These are phyloP conservation scores for Cancer borealis DNA, from an alignment of 2,888 invertebrate genomes.

Conservation along the genomic window DNA sequence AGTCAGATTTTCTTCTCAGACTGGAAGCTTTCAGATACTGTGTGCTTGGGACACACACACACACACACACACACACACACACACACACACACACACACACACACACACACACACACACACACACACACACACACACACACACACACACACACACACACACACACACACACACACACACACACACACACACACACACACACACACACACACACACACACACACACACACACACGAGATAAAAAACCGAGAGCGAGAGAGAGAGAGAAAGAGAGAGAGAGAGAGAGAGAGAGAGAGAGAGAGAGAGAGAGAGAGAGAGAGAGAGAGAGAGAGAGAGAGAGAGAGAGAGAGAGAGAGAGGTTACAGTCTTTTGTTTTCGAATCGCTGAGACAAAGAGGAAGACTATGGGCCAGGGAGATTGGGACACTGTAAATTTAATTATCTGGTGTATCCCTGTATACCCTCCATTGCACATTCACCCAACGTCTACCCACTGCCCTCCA, in stretches of 20 bases:
- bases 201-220: no score
- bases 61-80: no score
- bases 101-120: no score
- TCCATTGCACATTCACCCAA: background rate
- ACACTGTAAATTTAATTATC: slow-evolving; percentile 13
- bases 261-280: background rate
- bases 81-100: no score
- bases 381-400: background rate
- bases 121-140: no score
- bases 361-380: background rate
- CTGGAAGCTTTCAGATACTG: background rate
- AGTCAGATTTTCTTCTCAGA: background rate
- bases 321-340: slow-evolving; percentile 32
- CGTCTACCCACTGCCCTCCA: background rate
- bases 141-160: no score
- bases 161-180: no score
- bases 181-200: no score
- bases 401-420: slow-evolving; percentile 27
- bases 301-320: slow-evolving; percentile 18
- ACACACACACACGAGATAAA: no score
- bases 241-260: no score
- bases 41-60: no score
- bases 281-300: slow-evolving; percentile 16
- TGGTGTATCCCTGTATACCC: background rate
- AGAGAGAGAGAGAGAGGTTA: background rate